Conservation (phyloP, 2,113 vertebrate genomes). For the Cyanistes caeruleus region DNA sequence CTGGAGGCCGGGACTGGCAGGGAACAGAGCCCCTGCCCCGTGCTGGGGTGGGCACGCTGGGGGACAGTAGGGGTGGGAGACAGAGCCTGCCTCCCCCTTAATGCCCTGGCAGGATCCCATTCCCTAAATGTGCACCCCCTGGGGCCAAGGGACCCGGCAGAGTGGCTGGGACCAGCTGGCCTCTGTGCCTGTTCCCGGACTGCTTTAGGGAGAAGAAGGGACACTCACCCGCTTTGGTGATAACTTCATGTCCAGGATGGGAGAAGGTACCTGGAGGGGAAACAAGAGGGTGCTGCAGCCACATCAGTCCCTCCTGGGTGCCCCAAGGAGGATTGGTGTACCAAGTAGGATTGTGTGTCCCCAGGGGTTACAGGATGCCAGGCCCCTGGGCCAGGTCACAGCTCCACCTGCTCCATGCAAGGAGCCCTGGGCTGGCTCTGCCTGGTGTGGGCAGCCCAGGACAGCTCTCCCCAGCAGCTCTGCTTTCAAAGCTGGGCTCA, state of each 20-base stretch:
- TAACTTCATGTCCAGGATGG: constrained; percentile 84
- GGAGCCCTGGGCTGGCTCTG: neutral
- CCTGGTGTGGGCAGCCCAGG: neutral
- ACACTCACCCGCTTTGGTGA: constrained; percentile 83
- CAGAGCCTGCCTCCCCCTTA: neutral
- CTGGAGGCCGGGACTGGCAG: neutral
- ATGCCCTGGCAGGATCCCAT: neutral
- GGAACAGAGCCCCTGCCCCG: neutral
- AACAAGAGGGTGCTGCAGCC: neutral
- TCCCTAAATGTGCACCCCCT: neutral
- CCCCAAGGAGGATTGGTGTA: neutral
- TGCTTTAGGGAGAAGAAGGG: neutral
- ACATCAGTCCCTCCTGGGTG: fast-evolving
- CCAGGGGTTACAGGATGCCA: fast-evolving
- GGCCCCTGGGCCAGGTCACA: neutral
- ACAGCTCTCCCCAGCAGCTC: neutral
- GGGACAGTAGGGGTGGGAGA: neutral
- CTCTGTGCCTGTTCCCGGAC: neutral
- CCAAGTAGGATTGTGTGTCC: neutral
- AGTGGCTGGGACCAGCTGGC: neutral
- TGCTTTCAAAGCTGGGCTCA: neutral
- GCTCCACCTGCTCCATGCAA: neutral
- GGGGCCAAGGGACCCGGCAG: neutral
- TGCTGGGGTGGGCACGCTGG: neutral
- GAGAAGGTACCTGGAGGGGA: constrained; percentile 70